phyloP scores from a whole-genome alignment of 2,113 vertebrate genomes.

The Steatornis caripensis region DNA sequence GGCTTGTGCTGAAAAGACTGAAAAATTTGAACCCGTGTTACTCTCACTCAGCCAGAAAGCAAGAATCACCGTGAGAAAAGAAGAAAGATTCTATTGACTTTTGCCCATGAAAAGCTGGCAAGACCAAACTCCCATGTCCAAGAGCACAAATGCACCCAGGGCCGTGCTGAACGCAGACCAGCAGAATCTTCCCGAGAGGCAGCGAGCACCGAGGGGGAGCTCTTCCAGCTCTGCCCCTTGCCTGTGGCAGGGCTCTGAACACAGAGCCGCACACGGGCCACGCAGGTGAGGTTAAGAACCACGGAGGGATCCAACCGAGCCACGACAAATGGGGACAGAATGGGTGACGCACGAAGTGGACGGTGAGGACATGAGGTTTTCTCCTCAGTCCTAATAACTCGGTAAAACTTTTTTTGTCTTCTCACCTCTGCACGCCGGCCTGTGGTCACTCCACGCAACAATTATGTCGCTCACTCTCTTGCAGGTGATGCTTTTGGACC shows the following conservation, averaged over 20 bases:
- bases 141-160: rapidly evolving
- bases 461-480: slow-evolving; percentile 95
- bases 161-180: rapidly evolving
- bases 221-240: neutral
- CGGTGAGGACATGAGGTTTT: neutral
- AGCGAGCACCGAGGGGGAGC: rapidly evolving
- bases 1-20: neutral
- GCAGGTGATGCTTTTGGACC: slow-evolving; percentile 97
- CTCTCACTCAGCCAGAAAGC: neutral
- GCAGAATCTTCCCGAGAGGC: rapidly evolving
- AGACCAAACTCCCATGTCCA: neutral
- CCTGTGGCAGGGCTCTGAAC: neutral
- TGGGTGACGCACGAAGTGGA: rapidly evolving
- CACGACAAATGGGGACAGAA: neutral
- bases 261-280: too few relatives aligned
- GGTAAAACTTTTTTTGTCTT: too few relatives aligned
- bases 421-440: slow-evolving; percentile 95
- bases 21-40: neutral
- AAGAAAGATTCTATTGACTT: neutral
- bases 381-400: neutral
- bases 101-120: neutral
- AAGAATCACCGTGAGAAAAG: neutral
- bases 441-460: slow-evolving; percentile 96
- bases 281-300: neutral
- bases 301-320: neutral